A percentile compares a stretch with the other conserved stretches of the same genome.
Conservation (phyloP, 1,140 invertebrate genomes). For the Drosophila elegans region DNA sequence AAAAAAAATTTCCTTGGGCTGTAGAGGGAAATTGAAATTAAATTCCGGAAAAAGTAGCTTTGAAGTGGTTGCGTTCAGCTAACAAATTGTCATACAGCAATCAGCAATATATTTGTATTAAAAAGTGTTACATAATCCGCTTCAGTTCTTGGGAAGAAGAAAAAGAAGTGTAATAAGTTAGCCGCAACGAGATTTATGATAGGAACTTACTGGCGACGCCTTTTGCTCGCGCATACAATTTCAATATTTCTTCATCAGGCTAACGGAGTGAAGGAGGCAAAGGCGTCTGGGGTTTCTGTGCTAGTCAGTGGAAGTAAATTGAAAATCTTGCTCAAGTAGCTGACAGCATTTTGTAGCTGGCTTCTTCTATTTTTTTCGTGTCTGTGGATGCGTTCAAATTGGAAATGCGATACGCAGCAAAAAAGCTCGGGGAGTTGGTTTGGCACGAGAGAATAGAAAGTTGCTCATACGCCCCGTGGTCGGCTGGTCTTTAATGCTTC, state of each 20-base stretch:
- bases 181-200: slow-evolving; percentile 73
- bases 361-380: slow-evolving; percentile 8
- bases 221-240: slow-evolving; percentile 62
- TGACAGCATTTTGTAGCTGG: slow-evolving; percentile 43
- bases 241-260: slow-evolving; percentile 76
- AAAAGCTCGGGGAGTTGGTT: slow-evolving; percentile 20
- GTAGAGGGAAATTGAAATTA: slow-evolving; percentile 28
- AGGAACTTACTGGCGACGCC: slow-evolving; percentile 61
- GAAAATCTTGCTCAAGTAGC: slow-evolving; percentile 76
- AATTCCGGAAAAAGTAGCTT: slow-evolving; percentile 42
- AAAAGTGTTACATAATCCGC: slow-evolving; percentile 23
- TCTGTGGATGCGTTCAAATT: slow-evolving; percentile 66
- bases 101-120: slow-evolving; percentile 22
- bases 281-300: slow-evolving; percentile 4
- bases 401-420: slow-evolving; percentile 61
- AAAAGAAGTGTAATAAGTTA: slow-evolving; percentile 26
- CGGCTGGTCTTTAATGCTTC: slow-evolving; percentile 43
- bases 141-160: background rate
- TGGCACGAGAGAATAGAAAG: slow-evolving; percentile 30
- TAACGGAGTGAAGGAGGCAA: slow-evolving; percentile 25
- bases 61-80: slow-evolving; percentile 35
- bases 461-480: slow-evolving; percentile 68
- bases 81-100: slow-evolving; percentile 38
- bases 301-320: slow-evolving; percentile 55
- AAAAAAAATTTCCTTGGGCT: slow-evolving; percentile 5